These are phyloP conservation scores for Leucoraja erinaceus DNA, from an alignment of 2,113 vertebrate species.

Conservation along the genomic window DNA sequence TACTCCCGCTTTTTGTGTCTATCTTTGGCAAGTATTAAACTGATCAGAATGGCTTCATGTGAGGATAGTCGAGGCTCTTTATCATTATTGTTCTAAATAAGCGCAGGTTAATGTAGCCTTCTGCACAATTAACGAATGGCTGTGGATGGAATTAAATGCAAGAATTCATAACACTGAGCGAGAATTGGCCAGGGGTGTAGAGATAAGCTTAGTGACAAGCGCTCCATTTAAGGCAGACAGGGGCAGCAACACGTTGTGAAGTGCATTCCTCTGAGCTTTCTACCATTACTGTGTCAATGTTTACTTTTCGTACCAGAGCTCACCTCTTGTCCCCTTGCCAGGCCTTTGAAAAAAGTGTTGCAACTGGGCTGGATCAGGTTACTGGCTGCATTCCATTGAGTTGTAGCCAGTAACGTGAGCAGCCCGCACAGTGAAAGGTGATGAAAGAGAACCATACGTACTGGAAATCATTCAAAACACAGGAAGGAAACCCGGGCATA, in stretches of 20 bases:
- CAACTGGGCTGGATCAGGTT: background rate
- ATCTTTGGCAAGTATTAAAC: too few relatives aligned
- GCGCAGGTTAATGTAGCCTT: background rate
- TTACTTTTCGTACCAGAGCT: background rate
- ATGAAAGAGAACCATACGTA: background rate
- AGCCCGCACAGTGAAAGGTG: background rate
- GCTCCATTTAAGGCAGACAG: background rate
- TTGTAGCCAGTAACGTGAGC: background rate
- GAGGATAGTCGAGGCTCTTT: background rate
- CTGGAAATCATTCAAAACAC: slow-evolving; percentile 12
- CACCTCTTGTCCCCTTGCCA: slow-evolving; percentile 11
- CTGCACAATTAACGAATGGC: background rate
- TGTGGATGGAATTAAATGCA: background rate
- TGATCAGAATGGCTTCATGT: background rate
- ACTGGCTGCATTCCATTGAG: slow-evolving; percentile 17
- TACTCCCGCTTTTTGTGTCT: too few relatives aligned
- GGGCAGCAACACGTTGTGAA: background rate
- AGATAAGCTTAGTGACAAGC: background rate
- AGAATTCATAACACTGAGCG: background rate
- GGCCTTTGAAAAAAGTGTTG: slow-evolving; percentile 2
- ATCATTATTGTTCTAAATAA: background rate
- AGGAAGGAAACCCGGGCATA: slow-evolving; percentile 1
- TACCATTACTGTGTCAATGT: slow-evolving; percentile 27
- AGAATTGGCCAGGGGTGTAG: background rate
- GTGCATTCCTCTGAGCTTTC: slow-evolving; percentile 6